These are phyloP conservation scores for Odontocolon sp. DNA, from an alignment of 2,888 invertebrate species.

Conservation along the genomic window DNA sequence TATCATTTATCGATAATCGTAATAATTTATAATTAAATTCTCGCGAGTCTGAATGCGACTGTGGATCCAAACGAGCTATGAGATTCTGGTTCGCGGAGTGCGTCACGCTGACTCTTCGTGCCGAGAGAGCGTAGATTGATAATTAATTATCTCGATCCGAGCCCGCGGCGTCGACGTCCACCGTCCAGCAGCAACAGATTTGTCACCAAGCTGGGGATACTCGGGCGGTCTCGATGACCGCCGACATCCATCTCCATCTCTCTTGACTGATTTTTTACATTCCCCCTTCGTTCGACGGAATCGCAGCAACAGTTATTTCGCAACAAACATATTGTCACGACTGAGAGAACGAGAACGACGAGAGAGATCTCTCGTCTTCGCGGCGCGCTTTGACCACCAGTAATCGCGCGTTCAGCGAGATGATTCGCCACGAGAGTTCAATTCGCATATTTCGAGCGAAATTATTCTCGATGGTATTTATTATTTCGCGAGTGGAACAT, in stretches of 20 bases:
- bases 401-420: slow-evolving; percentile 41
- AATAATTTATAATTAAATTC: background rate
- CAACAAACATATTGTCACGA: slow-evolving; percentile 55
- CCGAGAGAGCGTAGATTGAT: slow-evolving; percentile 67
- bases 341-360: slow-evolving; percentile 18
- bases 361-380: slow-evolving; percentile 41
- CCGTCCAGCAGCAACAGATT: slow-evolving; percentile 47
- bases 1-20: slow-evolving; percentile 25
- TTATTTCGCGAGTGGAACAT: slow-evolving; percentile 38
- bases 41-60: slow-evolving; percentile 17
- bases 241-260: slow-evolving; percentile 7
- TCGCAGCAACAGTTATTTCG: slow-evolving; percentile 35
- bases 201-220: slow-evolving; percentile 49
- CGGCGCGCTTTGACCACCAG: slow-evolving; percentile 55
- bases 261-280: slow-evolving; percentile 39
- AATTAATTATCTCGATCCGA: slow-evolving; percentile 68
- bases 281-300: slow-evolving; percentile 12
- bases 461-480: slow-evolving; percentile 47
- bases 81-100: slow-evolving; percentile 48
- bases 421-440: background rate
- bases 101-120: slow-evolving; percentile 56
- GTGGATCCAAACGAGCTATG: background rate
- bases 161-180: slow-evolving; percentile 31
- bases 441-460: slow-evolving; percentile 30
- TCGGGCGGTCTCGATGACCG: slow-evolving; percentile 12